Base-by-base conservation (phyloP, 2,888 invertebrate genomes). In the Agrochola lychnidis region DNA sequence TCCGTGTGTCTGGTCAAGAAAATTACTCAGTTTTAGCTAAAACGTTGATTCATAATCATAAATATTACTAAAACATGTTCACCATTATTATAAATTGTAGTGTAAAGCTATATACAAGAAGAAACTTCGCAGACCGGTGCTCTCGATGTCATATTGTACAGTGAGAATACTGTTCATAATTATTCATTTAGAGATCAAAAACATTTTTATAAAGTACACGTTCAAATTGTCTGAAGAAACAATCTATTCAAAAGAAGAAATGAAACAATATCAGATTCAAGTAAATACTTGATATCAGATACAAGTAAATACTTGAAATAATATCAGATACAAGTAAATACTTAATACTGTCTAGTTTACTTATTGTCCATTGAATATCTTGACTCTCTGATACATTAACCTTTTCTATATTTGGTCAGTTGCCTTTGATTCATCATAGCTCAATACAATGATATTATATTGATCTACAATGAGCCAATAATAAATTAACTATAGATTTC, bases 21-120 rank as follows among this genome's bases (percentile, higher is more conserved):
- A 36, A 36, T 36, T 36, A 36, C 36, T 36, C 36, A 36, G 36
- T 36, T 36, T 36, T 36, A 36, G 2, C 36, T 36, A 3, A 36
- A 36, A 36, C 36, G 36, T 36, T 36, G 36, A 36, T 36, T 36
- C 36, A 36, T 36, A 36, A 4, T 36, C 36, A 36, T 36, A 61
- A 64, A 73, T 64, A 77, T 81, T 61, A 83, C 64, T 78, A 78
- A 81, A 84, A 81, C 80, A 77, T 80, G 77, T 79, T 59, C 30
- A 12, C 66, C 69, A 76, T 81, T 56, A 57, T 40, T 59, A 61
- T 40, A 70, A 77, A 69, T 70, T 59, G 76, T 85, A 75, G 89
- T 88, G 88, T 84, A 76, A 94, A 95, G 95, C 95, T 94, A 94
- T 95, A 76, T 95, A 95, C 95, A 96, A 84, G 92, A 94, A 94